A percentile compares a stretch with the other conserved stretches of the same genome.
Conservation (phyloP, 2,113 vertebrate genomes). For the Mirza zaza region DNA sequence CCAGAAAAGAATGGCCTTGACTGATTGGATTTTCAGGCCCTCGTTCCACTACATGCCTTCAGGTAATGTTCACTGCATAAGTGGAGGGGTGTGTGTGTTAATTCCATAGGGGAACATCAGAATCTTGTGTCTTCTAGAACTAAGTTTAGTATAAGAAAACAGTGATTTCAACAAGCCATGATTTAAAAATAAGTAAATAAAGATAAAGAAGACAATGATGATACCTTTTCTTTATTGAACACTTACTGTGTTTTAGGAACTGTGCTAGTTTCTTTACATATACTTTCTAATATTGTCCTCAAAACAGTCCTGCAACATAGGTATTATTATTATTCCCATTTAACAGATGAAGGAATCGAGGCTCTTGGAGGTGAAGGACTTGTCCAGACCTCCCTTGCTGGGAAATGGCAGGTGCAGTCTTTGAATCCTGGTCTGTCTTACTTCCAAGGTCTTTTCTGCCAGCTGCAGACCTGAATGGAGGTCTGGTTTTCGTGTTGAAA, state of each 20-base stretch:
- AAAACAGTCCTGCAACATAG: background rate
- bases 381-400: background rate
- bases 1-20: background rate
- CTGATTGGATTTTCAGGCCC: background rate
- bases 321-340: background rate
- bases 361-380: background rate
- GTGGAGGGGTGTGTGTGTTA: background rate
- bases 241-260: background rate
- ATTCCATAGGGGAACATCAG: background rate
- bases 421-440: background rate
- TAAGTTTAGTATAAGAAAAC: background rate
- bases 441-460: background rate
- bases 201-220: background rate
- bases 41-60: background rate
- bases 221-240: background rate
- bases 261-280: background rate
- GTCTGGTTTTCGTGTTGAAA: background rate
- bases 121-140: no score
- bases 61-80: rapidly evolving
- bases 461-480: background rate
- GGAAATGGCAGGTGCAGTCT: background rate
- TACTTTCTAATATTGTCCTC: background rate
- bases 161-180: no score
- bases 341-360: background rate
- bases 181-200: no score